Conservation (phyloP, 1,140 invertebrate genomes). For the Sarcophaga peregrina region DNA sequence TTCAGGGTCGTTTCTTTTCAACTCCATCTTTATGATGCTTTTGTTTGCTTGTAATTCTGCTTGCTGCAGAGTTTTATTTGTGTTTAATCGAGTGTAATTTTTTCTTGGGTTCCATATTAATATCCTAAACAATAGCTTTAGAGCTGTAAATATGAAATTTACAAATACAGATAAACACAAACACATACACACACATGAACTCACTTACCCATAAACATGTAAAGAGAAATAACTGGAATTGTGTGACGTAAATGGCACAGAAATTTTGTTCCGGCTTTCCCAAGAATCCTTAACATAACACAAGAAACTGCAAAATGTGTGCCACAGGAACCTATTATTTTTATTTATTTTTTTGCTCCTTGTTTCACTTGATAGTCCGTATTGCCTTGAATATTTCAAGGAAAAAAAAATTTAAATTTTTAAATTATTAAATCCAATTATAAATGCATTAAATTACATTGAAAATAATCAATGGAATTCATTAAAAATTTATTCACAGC, state of each 20-base stretch:
- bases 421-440: too few relatives aligned
- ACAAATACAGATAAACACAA: background rate
- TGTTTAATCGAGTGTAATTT: background rate
- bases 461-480: too few relatives aligned
- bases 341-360: too few relatives aligned
- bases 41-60: background rate
- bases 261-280: conserved; percentile 20
- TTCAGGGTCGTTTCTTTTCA: conserved; percentile 34
- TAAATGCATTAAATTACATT: too few relatives aligned
- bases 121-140: background rate
- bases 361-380: too few relatives aligned
- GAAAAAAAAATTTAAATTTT: too few relatives aligned
- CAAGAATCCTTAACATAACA: background rate
- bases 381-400: too few relatives aligned
- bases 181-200: background rate
- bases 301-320: too few relatives aligned
- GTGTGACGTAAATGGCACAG: conserved; percentile 33
- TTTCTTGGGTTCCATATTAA: background rate
- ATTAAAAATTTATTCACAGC: too few relatives aligned
- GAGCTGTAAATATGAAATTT: too few relatives aligned
- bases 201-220: background rate
- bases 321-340: too few relatives aligned
- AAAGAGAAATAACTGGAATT: background rate
- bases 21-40: too few relatives aligned
- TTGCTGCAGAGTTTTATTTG: background rate